Evolutionary conservation across 2,888 invertebrate species (phyloP), one percentile per base, ranked within the genome.

Genomic region (Hypolimnas misippus): DNA sequence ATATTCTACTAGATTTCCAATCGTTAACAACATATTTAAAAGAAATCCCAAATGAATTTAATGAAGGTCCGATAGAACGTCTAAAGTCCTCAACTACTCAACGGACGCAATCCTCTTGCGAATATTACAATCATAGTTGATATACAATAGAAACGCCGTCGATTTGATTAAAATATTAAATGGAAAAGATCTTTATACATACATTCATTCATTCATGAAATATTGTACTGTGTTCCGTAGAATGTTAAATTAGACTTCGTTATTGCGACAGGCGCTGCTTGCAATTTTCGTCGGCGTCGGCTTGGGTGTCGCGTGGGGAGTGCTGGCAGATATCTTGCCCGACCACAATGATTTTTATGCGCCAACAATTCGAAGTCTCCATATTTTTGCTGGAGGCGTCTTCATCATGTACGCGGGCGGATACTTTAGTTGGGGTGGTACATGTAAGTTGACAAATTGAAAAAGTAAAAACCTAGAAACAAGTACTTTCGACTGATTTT

Each of bases 381-480:
- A 87, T 54, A 86, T 92, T 68, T 84, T 92, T 40, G 68, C 77
- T 19, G 89, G 87, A 46, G 91, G 91, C 3, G 71, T 84, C 53
- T 73, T 89, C 21, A 73, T 89, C 57, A 82, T 79, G 53, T 91
- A 91, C 67, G 79, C 79, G 57, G 70, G 82, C 19, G 87, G 82
- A 65, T 83, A 83, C 63, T 66, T 83, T 35, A 89, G 90, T 53
- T 91, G 91, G 90, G 91, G 91, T 44, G 91, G 91, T 57, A 83
- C 83, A 58, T 86, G 91, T 91, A 76, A 81, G 88, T 84, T 75
- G 12, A 44, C n/a, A n/a, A 44, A 35, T 35, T 35, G 12, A 44
- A 7, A 42, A 42, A 16, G 7, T 16, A n/a, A 35, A 10, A 35
- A n/a, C n/a, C 35, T 3, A n/a, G 1, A 5, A 35, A 35, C 35